These are phyloP conservation scores for Nezara viridula DNA, from an alignment of 2,888 invertebrate species.

Conservation along the genomic window DNA sequence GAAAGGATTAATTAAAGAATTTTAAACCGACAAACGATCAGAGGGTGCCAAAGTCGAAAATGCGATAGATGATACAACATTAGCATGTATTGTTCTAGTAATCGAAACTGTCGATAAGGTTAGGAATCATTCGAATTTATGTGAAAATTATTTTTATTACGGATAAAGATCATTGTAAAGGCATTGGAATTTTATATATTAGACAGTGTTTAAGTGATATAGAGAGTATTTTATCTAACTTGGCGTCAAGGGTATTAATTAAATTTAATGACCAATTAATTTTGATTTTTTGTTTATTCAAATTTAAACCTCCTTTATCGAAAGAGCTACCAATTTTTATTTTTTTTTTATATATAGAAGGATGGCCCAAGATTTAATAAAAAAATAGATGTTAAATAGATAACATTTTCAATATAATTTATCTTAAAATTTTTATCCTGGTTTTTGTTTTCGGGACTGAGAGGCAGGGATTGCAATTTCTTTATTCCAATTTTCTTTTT, in stretches of 20 bases:
- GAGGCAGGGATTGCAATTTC: neutral
- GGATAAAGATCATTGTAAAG: neutral
- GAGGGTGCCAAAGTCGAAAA: neutral
- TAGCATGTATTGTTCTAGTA: neutral
- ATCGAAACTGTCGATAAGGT: neutral
- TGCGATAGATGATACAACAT: neutral
- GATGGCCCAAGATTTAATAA: too few species aligned
- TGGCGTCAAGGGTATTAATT: neutral
- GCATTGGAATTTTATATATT: neutral
- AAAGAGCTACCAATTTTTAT: neutral
- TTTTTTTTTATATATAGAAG: too few species aligned
- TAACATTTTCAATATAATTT: too few species aligned
- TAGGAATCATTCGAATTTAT: neutral
- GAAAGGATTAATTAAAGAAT: neutral
- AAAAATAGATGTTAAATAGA: too few species aligned
- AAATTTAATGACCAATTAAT: neutral
- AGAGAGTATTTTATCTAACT: neutral
- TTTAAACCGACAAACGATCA: neutral
- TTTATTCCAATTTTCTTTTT: neutral
- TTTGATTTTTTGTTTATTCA: neutral
- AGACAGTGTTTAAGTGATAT: neutral
- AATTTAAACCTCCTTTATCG: neutral
- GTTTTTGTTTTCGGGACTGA: neutral
- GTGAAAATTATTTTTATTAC: conserved; percentile 2
- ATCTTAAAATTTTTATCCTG: neutral